Base-by-base conservation (phyloP, 2,797 vertebrate genomes). In the Borostomias antarcticus region DNA sequence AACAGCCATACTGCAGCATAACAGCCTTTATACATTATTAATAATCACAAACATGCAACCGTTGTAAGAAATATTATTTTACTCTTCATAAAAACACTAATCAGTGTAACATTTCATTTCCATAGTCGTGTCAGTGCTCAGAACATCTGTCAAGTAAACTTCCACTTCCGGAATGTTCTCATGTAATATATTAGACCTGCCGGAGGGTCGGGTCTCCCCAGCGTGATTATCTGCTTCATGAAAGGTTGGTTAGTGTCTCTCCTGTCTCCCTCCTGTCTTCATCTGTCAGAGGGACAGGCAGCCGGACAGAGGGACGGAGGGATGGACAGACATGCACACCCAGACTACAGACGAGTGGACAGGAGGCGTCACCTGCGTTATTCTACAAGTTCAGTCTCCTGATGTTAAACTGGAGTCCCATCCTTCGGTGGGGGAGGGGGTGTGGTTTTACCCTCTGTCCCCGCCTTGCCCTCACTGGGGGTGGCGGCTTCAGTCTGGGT, bases 321-420 rank as follows among this genome's bases (percentile, higher is more conserved):
- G 53, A 66, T 11, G 25, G 28, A 78, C 65, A 62, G 21, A 59
- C 21, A 51, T 45, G 50, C 48, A 66, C 62, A 67, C 33, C 66
- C 17, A 52, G 23, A 43, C 50, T 47, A 62, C 21, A 25, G 64
- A 56, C 72, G 74, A 13, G 17, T 54, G 13, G 29, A 33, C 56
- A 48, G 70, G 47, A 61, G 52, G 57, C 33, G 19, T 29, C 47
- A n/a, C 47, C 15, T 17, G 19, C 26, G 13, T n/a, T n/a, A n/a
- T n/a, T n/a, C n/a, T n/a, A 25, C 10, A 29, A 48, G 21, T 64
- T 30, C 54, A 13, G 7, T 58, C 21, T 57, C 28, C 28, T 45
- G 17, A 5, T 25, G 53, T 89, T 83, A 93, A 64, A 92, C 92
- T 37, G 89, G 89, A 70, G 89, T 92, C 67, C 91, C 90, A 28